A percentile compares a stretch with the other conserved stretches of the same genome.
Conservation (phyloP, 2,797 vertebrate species). For the Emydoidea blandingii region DNA sequence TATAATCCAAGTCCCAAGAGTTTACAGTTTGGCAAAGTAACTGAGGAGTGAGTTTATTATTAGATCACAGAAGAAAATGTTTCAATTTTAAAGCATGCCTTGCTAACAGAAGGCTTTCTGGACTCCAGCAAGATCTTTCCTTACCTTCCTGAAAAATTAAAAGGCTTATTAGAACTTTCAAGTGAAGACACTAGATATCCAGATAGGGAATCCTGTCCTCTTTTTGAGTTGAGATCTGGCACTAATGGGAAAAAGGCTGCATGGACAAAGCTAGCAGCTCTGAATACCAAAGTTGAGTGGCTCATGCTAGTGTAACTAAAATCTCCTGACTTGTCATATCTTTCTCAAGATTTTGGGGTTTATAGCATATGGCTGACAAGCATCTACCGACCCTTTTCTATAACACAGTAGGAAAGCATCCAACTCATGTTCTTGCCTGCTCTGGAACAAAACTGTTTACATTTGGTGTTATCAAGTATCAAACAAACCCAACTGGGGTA, state of each 20-base stretch:
- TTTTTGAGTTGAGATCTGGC: not conserved
- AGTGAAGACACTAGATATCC: not conserved
- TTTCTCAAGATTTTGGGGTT: not conserved
- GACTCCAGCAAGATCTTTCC: not conserved
- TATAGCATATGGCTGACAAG: not conserved
- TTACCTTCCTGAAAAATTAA: not conserved
- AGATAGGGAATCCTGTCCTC: not conserved
- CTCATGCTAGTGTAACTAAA: not conserved
- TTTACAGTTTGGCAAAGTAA: not conserved
- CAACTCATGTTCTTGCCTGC: not conserved
- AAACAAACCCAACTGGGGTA: not conserved
- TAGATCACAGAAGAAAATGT: not conserved
- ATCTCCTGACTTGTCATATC: not conserved
- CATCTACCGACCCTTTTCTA: not conserved
- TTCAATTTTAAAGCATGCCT: not conserved
- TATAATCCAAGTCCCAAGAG: not conserved
- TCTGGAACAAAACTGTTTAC: not conserved
- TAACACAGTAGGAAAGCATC: not conserved
- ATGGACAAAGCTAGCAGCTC: not conserved
- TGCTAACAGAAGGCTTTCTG: not conserved
- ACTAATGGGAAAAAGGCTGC: not conserved
- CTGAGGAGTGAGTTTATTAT: not conserved
- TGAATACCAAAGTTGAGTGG: not conserved
- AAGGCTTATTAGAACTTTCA: not conserved
- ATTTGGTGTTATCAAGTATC: not conserved